Evolutionary conservation across 1,140 invertebrate species (phyloP), one percentile per base, ranked within the genome.

Genomic region (Whitmania pigra): DNA sequence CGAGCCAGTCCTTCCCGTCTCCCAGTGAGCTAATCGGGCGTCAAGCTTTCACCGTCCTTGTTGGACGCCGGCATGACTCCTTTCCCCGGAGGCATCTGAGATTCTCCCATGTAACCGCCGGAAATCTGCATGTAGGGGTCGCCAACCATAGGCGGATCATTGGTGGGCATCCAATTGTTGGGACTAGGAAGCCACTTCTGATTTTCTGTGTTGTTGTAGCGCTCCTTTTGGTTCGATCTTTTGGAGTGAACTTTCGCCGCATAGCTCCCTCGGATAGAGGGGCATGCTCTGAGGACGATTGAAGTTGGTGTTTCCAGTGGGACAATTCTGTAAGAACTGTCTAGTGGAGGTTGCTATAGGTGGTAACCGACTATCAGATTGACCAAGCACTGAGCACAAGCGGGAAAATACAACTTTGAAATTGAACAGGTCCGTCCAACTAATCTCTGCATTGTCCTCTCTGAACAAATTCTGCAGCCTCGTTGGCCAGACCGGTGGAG

Each of bases 301-400:
- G 57, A 63, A 63, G 22, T 11, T 63, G 29, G 74, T 75, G 53
- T 57, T 72, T 22, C 72, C 71, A 71, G 76, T 72, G 18, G 75
- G 76, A 68, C 75, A 74, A n/a, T 63, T 63, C 57, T 63, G 93
- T 53, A 97, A 84, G 85, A 93, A 93, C 78, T 92, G 92, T 83
- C 94, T 95, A 57, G 94, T 97, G 73, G 88, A 88, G 93, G 93
- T 80, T 97, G 92, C 29, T 93, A 89, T 85, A 91, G 93, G 81
- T 97, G 94, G 83, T 90, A 97, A 5, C 90, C 90, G 74, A 97
- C 92, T 75, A 98, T 95, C 20, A 90, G 91, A n/a, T n/a, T n/a
- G n/a, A n/a, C n/a, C n/a, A n/a, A n/a, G n/a, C n/a, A n/a, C n/a
- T n/a, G n/a, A n/a, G n/a, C n/a, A n/a, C n/a, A n/a, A n/a, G n/a